Percentiles rank a stretch among this genome's conserved stretches.
phyloP scores from a whole-genome alignment of 2,113 vertebrate species.

The Poecilia latipinna region DNA sequence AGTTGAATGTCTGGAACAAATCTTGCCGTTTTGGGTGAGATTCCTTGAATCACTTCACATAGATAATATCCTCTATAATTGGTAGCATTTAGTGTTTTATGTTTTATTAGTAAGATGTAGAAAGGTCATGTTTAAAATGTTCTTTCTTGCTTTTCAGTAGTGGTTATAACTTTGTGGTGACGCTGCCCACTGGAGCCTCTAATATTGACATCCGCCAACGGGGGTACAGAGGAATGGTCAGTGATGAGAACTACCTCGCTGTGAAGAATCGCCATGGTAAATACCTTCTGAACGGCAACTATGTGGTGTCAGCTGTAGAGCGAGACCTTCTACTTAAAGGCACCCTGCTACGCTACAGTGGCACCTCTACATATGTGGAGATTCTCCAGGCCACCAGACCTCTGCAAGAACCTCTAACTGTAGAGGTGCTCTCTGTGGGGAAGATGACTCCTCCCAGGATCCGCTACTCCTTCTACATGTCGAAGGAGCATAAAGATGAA shows the following conservation, averaged over 20 bases:
- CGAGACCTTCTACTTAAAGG: constrained; percentile 91
- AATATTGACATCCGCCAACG: constrained; percentile 93
- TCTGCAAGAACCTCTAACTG: constrained; percentile 88
- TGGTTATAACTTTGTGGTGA: constrained; percentile 96
- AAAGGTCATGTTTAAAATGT: not conserved
- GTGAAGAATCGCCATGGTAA: constrained; percentile 90
- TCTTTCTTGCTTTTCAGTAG: constrained; percentile 78
- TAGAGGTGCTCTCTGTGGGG: constrained; percentile 94
- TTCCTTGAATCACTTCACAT: too few species aligned
- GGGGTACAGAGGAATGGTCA: constrained; percentile 90
- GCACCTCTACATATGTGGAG: constrained; percentile 88
- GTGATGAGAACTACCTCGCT: constrained; percentile 94
- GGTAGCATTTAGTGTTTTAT: too few species aligned
- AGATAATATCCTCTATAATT: too few species aligned
- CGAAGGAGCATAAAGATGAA: constrained; percentile 88
- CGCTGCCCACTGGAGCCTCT: constrained; percentile 88
- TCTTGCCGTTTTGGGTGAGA: too few species aligned
- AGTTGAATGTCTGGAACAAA: too few species aligned
- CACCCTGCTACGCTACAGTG: constrained; percentile 92
- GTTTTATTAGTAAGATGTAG: too few species aligned
- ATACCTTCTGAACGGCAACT: constrained; percentile 94
- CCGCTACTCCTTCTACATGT: constrained; percentile 93
- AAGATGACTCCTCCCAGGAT: constrained; percentile 97
- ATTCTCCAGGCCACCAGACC: constrained; percentile 88
- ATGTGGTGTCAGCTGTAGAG: constrained; percentile 92